Evolutionary conservation across 2,888 invertebrate species (phyloP).

Genomic region (Synergus umbraculus): DNA sequence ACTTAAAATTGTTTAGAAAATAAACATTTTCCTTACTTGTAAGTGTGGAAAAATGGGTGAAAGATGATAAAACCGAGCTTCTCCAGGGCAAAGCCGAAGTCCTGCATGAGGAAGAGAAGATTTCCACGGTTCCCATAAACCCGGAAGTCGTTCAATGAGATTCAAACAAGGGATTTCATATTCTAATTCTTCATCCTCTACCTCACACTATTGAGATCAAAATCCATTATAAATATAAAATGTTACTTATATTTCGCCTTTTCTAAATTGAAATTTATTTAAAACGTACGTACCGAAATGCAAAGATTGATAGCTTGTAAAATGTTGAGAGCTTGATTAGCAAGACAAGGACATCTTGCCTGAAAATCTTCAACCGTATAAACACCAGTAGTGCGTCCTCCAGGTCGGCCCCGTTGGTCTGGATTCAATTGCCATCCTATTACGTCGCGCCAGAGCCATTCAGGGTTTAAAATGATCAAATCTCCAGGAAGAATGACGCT

Average conservation of each 20-base stretch:
- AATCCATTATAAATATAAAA: slow-evolving; percentile 2
- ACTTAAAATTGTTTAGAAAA: slow-evolving; percentile 29
- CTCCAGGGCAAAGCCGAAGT: slow-evolving; percentile 80
- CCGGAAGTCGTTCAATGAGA: slow-evolving; percentile 82
- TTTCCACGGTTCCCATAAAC: slow-evolving; percentile 83
- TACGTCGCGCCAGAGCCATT: slow-evolving; percentile 84
- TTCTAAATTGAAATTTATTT: too few species aligned
- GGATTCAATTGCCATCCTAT: slow-evolving; percentile 83
- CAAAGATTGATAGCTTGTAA: slow-evolving; percentile 86
- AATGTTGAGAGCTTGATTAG: slow-evolving; percentile 83
- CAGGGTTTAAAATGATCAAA: slow-evolving; percentile 83
- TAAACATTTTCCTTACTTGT: slow-evolving; percentile 76
- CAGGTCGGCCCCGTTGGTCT: slow-evolving; percentile 77
- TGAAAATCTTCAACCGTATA: slow-evolving; percentile 87
- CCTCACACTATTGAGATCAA: slow-evolving; percentile 78
- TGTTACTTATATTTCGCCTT: background rate
- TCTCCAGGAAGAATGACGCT: slow-evolving; percentile 79
- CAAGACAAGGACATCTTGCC: slow-evolving; percentile 84
- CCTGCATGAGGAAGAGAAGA: slow-evolving; percentile 82
- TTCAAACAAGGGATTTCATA: slow-evolving; percentile 88
- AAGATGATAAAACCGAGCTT: slow-evolving; percentile 81
- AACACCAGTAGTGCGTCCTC: slow-evolving; percentile 82
- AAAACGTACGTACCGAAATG: slow-evolving; percentile 78
- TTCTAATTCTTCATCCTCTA: slow-evolving; percentile 83
- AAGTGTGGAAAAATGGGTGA: slow-evolving; percentile 85